Conservation (phyloP, 2,888 invertebrate species). For the Lepetodrilus schrolli region DNA sequence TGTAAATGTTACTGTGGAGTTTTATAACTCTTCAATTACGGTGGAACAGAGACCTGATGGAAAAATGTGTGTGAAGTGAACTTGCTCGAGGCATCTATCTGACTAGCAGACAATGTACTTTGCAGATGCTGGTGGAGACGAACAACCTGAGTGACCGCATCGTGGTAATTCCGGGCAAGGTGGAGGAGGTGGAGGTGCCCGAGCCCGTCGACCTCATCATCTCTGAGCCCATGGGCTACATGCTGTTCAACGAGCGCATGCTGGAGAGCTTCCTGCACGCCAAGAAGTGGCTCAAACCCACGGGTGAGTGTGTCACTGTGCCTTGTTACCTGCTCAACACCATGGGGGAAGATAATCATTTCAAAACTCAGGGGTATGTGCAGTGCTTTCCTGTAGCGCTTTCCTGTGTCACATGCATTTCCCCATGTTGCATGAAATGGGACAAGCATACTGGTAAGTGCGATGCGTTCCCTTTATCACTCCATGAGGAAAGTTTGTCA, state of each 20-base stretch:
- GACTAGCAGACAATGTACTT: no score
- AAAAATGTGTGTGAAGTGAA: no score
- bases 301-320: slow-evolving; percentile 76
- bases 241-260: slow-evolving; percentile 99
- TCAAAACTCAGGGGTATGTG: not conserved
- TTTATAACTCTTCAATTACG: no score
- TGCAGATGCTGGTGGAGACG: slow-evolving; percentile 86
- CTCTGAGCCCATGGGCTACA: slow-evolving; percentile 99
- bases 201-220: slow-evolving; percentile 97
- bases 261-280: slow-evolving; percentile 98
- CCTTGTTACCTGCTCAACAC: slow-evolving; percentile 77
- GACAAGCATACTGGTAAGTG: no score
- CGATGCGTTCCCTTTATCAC: no score
- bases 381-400: no score
- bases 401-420: no score
- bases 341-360: slow-evolving; percentile 81
- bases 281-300: slow-evolving; percentile 94
- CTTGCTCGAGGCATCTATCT: no score
- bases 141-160: slow-evolving; percentile 92
- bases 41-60: no score
- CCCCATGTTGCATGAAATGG: no score
- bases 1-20: no score
- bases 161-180: slow-evolving; percentile 95
- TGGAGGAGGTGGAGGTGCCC: slow-evolving; percentile 96
- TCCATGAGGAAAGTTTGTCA: no score